phyloP scores from a whole-genome alignment of 2,113 vertebrate genomes.

The Nyctibius bracteatus region DNA sequence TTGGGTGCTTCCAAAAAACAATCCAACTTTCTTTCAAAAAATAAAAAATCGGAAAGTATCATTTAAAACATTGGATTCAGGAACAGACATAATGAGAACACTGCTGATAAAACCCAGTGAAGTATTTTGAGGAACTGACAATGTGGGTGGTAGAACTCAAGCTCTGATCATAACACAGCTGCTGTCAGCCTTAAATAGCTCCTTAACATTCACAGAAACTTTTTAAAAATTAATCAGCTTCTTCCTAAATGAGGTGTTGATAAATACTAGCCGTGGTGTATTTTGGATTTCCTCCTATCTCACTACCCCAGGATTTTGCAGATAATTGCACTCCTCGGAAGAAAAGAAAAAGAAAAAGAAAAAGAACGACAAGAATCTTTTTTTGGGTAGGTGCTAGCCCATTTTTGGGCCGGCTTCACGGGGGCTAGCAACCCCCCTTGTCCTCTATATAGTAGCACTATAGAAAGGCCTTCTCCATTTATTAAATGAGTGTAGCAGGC shows the following conservation, averaged over 20 bases:
- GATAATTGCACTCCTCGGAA: neutral
- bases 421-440: neutral
- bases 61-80: neutral
- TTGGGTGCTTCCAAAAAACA: neutral
- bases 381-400: neutral
- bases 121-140: slow-evolving; percentile 25
- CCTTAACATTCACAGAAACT: neutral
- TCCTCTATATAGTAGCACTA: neutral
- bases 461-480: neutral
- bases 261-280: neutral
- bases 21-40: neutral
- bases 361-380: neutral
- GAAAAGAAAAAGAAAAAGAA: neutral
- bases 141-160: neutral
- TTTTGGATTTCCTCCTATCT: neutral
- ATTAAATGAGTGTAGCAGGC: neutral
- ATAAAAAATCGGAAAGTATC: neutral
- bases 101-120: neutral
- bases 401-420: neutral
- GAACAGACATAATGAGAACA: slow-evolving; percentile 15
- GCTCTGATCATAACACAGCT: slow-evolving; percentile 37
- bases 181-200: slow-evolving; percentile 13
- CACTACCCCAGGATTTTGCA: neutral
- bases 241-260: slow-evolving; percentile 11
- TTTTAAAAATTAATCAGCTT: slow-evolving; percentile 15